Conservation (phyloP, 2,113 vertebrate genomes). For the Pica pica region DNA sequence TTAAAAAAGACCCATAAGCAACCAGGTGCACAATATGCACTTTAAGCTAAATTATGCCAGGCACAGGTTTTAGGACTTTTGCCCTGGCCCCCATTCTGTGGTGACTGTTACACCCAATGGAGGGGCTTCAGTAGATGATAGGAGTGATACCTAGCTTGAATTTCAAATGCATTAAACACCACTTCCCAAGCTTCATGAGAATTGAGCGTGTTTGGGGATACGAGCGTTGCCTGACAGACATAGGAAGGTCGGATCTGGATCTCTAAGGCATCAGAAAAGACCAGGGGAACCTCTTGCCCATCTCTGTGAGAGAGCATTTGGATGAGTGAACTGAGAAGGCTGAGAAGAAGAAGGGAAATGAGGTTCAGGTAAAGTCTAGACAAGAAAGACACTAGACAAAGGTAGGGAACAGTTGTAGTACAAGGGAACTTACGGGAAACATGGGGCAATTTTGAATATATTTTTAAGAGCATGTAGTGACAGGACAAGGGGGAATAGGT, state of each 20-base stretch:
- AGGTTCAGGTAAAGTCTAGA: neutral
- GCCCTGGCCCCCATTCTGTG: neutral
- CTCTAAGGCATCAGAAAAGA: neutral
- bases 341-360: neutral
- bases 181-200: neutral
- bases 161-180: neutral
- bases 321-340: neutral
- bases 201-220: rapidly evolving
- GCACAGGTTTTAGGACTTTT: neutral
- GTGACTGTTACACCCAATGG: neutral
- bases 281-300: neutral
- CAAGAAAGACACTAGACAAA: neutral
- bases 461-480: too few species aligned
- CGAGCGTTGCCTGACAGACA: neutral
- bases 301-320: neutral
- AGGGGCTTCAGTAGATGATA: neutral
- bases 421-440: neutral
- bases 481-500: neutral
- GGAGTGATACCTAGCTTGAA: neutral
- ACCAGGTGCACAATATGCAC: too few species aligned
- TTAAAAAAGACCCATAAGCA: neutral
- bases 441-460: too few species aligned
- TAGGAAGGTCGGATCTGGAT: neutral
- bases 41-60: neutral
- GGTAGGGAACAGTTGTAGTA: neutral